A percentile compares a stretch with the other conserved stretches of the same genome.
phyloP scores from a whole-genome alignment of 2,888 invertebrate genomes.

The Strigamia transsilvanica region DNA sequence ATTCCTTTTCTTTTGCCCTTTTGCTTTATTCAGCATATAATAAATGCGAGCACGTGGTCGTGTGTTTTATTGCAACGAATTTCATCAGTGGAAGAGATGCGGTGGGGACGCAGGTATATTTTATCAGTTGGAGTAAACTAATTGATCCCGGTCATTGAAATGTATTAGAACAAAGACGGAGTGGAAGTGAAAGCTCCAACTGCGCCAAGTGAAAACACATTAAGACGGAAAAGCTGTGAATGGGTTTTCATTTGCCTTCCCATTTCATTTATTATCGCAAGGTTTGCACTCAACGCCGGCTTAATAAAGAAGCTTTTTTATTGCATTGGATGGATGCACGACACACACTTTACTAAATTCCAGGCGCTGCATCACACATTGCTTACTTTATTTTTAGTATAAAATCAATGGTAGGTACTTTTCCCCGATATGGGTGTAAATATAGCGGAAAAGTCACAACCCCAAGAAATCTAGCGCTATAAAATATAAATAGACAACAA shows the following conservation, averaged over 20 bases:
- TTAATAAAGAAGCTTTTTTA: slow-evolving; percentile 41
- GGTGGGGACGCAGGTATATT: neutral
- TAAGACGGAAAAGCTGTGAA: slow-evolving; percentile 32
- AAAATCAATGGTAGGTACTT: no score
- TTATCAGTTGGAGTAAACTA: neutral
- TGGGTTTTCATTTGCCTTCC: slow-evolving; percentile 43
- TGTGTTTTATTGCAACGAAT: slow-evolving; percentile 19
- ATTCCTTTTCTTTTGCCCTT: neutral
- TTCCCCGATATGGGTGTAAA: no score
- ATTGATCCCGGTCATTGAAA: slow-evolving; percentile 47
- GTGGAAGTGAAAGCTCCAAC: neutral
- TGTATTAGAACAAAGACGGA: slow-evolving; percentile 26
- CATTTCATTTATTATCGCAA: slow-evolving; percentile 44
- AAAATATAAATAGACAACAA: no score
- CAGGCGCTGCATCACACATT: no score
- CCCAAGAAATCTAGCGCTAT: no score
- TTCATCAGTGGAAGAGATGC: slow-evolving; percentile 10
- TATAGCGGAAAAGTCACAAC: no score
- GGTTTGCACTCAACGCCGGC: neutral
- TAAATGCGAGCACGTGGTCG: slow-evolving; percentile 6
- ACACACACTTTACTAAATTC: slow-evolving; percentile 6
- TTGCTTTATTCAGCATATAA: slow-evolving; percentile 26
- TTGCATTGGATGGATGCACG: slow-evolving; percentile 25
- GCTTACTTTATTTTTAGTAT: no score
- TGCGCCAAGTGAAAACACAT: neutral